These are phyloP conservation scores for Pluvianellus socialis DNA, from an alignment of 2,113 vertebrate genomes.

Conservation along the genomic window DNA sequence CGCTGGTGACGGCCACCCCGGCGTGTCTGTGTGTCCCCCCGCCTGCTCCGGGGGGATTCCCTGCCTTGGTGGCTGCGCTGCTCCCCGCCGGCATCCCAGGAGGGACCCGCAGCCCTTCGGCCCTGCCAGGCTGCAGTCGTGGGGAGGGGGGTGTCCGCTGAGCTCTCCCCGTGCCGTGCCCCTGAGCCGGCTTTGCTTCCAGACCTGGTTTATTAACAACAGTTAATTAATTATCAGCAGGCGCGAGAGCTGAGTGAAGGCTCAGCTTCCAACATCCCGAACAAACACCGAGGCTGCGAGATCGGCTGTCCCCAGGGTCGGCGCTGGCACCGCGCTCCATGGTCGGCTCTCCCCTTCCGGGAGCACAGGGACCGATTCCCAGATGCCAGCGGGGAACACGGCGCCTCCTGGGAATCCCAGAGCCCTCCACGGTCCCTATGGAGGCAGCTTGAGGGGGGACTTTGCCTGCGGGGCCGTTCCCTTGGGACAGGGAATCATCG, in stretches of 20 bases:
- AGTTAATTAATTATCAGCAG: neutral
- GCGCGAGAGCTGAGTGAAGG: neutral
- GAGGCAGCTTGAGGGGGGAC: rapidly evolving
- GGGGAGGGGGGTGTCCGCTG: neutral
- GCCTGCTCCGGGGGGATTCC: neutral
- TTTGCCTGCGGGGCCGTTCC: rapidly evolving
- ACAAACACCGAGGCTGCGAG: neutral
- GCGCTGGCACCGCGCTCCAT: rapidly evolving
- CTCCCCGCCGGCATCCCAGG: rapidly evolving
- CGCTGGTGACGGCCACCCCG: neutral
- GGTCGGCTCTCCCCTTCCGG: neutral
- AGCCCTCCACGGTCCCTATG: rapidly evolving
- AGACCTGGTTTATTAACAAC: neutral
- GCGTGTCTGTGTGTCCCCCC: neutral
- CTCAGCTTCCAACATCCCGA: neutral
- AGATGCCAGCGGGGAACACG: rapidly evolving
- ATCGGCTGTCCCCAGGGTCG: rapidly evolving
- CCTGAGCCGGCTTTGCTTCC: neutral
- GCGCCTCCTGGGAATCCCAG: neutral
- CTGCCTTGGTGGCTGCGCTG: rapidly evolving
- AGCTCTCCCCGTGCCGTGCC: neutral
- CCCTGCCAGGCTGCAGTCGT: too few species aligned
- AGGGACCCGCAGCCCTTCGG: too few species aligned
- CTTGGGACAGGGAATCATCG: neutral
- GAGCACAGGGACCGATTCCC: neutral